Evolutionary conservation across 2,797 vertebrate genomes (phyloP).

Genomic region (Chelon labrosus): DNA sequence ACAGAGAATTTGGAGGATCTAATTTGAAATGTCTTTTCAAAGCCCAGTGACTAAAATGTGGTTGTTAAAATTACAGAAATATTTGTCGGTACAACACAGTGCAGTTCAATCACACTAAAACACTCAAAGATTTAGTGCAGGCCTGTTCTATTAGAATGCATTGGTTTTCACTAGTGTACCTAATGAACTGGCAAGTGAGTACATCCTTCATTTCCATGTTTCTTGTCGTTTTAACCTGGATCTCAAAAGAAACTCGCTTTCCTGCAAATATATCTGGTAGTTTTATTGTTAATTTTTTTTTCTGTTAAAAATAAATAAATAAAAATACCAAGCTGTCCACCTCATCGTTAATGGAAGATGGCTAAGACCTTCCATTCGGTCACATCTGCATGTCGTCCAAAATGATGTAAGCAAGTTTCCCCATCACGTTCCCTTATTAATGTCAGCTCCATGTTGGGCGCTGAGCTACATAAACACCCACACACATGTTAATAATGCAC

Average conservation of each 20-base stretch:
- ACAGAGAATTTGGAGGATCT: too few species aligned
- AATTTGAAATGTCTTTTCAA: too few species aligned
- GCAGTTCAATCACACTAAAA: too few species aligned
- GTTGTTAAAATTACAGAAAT: too few species aligned
- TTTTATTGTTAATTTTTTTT: constrained; percentile 46
- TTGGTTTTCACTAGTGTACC: too few species aligned
- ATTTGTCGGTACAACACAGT: too few species aligned
- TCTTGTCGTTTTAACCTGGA: constrained; percentile 24
- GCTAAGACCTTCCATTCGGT: constrained; percentile 62
- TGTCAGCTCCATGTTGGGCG: constrained; percentile 81
- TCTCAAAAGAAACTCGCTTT: constrained; percentile 20
- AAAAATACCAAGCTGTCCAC: constrained; percentile 56
- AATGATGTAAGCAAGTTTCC: constrained; percentile 78
- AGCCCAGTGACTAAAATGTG: too few species aligned
- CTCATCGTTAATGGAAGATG: constrained; percentile 42
- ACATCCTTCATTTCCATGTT: too few species aligned
- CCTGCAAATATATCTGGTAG: constrained; percentile 47
- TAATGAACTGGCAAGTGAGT: too few species aligned
- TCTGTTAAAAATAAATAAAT: constrained; percentile 31
- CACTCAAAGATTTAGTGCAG: too few species aligned
- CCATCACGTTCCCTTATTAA: constrained; percentile 84
- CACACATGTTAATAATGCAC: constrained; percentile 84
- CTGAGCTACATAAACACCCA: constrained; percentile 82
- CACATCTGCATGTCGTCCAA: constrained; percentile 82
- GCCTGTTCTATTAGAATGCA: too few species aligned